phyloP scores from a whole-genome alignment of 1,140 invertebrate genomes.

The Orchesella cincta region DNA sequence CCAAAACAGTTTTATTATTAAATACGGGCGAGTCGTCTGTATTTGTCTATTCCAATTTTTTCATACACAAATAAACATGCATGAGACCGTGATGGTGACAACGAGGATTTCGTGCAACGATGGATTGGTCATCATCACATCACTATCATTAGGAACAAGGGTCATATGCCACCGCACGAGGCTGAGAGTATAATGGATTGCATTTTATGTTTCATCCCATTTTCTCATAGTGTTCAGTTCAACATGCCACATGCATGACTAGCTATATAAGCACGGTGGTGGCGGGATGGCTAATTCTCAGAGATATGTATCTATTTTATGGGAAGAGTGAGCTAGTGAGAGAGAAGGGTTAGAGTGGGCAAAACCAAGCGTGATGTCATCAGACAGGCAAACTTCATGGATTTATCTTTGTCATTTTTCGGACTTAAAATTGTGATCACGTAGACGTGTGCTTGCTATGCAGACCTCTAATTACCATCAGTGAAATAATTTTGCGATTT shows the following conservation, averaged over 20 bases:
- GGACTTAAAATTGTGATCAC: slow-evolving; percentile 5
- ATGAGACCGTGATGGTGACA: background rate
- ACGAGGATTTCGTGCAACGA: slow-evolving; percentile 2
- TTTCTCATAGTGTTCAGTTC: background rate
- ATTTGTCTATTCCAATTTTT: background rate
- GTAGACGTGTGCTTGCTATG: background rate
- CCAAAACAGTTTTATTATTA: too few relatives aligned
- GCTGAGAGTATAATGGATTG: slow-evolving; percentile 20
- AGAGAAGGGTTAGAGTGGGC: background rate
- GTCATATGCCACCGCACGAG: slow-evolving; percentile 23
- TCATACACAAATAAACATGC: background rate
- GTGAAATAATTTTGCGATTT: slow-evolving; percentile 3
- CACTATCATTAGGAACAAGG: slow-evolving; percentile 17
- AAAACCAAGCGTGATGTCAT: background rate
- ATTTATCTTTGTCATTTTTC: slow-evolving; percentile 13
- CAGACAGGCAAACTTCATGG: background rate
- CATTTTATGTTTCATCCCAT: slow-evolving; percentile 11
- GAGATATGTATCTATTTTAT: slow-evolving; percentile 16
- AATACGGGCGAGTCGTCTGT: background rate
- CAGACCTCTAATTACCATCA: slow-evolving; percentile 17
- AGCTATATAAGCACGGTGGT: background rate
- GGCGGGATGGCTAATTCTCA: slow-evolving; percentile 22
- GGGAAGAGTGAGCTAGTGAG: background rate
- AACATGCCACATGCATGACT: background rate
- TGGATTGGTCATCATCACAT: slow-evolving; percentile 27